phyloP scores from a whole-genome alignment of 1,140 invertebrate species.

The Harlomillsia oculata region DNA sequence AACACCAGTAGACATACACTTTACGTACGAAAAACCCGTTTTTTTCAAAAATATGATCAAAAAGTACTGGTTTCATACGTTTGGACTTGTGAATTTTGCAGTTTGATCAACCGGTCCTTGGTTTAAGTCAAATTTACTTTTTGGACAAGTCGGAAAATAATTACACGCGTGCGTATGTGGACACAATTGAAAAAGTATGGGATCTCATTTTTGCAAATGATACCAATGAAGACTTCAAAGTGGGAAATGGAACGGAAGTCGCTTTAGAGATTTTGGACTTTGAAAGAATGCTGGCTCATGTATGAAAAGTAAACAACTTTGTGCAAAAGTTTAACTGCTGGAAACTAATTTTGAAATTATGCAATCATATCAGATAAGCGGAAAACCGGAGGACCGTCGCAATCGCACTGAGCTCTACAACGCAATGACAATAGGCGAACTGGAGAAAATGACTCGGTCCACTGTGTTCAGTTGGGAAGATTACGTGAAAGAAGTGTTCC shows the following conservation, averaged over 20 bases:
- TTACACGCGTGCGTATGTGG: slow-evolving; percentile 4
- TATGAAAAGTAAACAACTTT: slow-evolving; percentile 4
- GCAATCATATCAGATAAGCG: too few relatives aligned
- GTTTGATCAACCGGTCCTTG: slow-evolving; percentile 28
- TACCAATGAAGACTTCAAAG: too few relatives aligned
- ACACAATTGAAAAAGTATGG: slow-evolving; percentile 21
- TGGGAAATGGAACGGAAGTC: neutral
- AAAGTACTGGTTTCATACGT: neutral
- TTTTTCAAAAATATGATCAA: neutral
- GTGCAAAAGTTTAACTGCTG: neutral
- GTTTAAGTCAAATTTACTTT: slow-evolving; percentile 7
- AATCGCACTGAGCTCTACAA: slow-evolving; percentile 13
- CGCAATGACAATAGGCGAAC: slow-evolving; percentile 1
- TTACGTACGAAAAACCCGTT: slow-evolving; percentile 20
- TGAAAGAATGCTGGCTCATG: slow-evolving; percentile 7
- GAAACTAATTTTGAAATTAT: too few relatives aligned
- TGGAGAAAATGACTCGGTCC: neutral
- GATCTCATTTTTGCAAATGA: slow-evolving; percentile 15
- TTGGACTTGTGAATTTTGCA: slow-evolving; percentile 3
- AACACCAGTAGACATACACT: slow-evolving; percentile 21
- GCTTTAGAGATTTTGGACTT: slow-evolving; percentile 11
- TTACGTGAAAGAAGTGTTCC: neutral
- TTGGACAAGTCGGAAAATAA: neutral
- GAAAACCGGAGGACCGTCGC: slow-evolving; percentile 5
- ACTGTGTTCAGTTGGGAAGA: slow-evolving; percentile 10